These are phyloP conservation scores for Imbricaverruca yamaguchii DNA, from an alignment of 2,888 invertebrate species.

Conservation along the genomic window DNA sequence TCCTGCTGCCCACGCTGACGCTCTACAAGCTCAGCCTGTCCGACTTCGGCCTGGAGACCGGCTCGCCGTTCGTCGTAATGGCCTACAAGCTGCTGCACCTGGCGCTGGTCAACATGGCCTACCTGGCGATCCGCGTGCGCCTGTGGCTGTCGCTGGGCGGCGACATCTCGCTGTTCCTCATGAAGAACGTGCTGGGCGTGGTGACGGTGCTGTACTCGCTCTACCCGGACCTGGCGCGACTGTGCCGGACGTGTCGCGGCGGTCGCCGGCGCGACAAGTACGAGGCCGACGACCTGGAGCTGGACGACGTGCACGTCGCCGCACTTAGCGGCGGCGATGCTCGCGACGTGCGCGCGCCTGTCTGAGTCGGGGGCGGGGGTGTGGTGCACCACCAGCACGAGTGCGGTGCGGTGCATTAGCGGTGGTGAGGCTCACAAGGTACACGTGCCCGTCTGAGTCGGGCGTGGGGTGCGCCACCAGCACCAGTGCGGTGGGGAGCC, in stretches of 20 bases:
- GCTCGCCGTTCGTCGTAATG: constrained; percentile 36
- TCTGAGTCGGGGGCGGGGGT: background rate
- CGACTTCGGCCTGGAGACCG: constrained; percentile 40
- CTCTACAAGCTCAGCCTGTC: constrained; percentile 48
- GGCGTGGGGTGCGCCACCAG: too few relatives aligned
- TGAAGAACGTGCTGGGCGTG: constrained; percentile 50
- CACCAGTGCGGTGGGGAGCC: too few relatives aligned
- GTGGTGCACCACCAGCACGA: too few relatives aligned
- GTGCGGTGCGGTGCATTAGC: too few relatives aligned
- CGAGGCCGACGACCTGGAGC: background rate
- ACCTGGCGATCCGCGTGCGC: constrained; percentile 48
- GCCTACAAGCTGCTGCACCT: constrained; percentile 47
- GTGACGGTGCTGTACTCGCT: constrained; percentile 43
- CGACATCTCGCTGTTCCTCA: constrained; percentile 50
- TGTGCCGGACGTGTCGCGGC: background rate
- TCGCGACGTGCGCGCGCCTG: background rate
- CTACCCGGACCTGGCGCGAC: constrained; percentile 40
- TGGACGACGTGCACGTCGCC: background rate
- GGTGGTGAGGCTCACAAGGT: too few relatives aligned
- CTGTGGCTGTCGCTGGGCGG: constrained; percentile 45
- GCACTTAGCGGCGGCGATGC: background rate
- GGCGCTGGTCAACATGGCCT: constrained; percentile 48
- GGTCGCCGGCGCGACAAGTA: background rate
- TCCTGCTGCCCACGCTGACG: constrained; percentile 49
- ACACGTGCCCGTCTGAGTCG: too few relatives aligned